Conservation (phyloP, 2,113 vertebrate genomes). For the Phalacrocorax carbo region DNA sequence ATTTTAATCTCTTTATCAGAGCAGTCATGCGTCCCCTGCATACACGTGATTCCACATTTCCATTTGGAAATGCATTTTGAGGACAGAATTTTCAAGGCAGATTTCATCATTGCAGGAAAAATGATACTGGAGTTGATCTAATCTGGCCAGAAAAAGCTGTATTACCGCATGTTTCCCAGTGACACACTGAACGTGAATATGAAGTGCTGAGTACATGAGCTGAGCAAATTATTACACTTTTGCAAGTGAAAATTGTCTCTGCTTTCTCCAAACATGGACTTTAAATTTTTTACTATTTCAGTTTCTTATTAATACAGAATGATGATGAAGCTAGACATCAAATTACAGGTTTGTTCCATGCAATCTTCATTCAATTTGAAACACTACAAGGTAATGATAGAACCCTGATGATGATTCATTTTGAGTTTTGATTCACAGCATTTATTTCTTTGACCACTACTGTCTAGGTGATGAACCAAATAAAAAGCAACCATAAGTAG, state of each 20-base stretch:
- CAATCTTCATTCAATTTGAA: not conserved
- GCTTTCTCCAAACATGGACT: not conserved
- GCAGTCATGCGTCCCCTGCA: not conserved
- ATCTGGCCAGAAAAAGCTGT: not conserved
- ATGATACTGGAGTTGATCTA: not conserved
- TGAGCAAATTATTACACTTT: not conserved
- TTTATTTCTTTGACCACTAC: not conserved
- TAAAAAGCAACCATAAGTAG: not conserved
- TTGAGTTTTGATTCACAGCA: conserved; percentile 9
- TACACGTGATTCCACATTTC: not conserved
- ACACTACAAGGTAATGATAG: not conserved
- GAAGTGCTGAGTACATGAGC: not conserved
- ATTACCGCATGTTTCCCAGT: not conserved
- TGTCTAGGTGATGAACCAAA: conserved; percentile 21
- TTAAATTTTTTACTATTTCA: not conserved
- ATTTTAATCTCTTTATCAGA: not conserved
- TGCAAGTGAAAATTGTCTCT: not conserved
- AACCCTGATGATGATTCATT: not conserved
- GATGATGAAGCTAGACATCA: not conserved
- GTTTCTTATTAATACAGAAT: not conserved
- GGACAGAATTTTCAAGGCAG: conserved; percentile 2
- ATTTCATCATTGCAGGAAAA: conserved; percentile 16
- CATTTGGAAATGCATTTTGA: not conserved
- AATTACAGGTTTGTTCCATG: not conserved
- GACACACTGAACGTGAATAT: not conserved